A percentile compares a stretch with the other conserved stretches of the same genome.
These are phyloP conservation scores for Chlorodrepanis virens DNA, from an alignment of 2,113 vertebrate genomes.

Conservation along the genomic window DNA sequence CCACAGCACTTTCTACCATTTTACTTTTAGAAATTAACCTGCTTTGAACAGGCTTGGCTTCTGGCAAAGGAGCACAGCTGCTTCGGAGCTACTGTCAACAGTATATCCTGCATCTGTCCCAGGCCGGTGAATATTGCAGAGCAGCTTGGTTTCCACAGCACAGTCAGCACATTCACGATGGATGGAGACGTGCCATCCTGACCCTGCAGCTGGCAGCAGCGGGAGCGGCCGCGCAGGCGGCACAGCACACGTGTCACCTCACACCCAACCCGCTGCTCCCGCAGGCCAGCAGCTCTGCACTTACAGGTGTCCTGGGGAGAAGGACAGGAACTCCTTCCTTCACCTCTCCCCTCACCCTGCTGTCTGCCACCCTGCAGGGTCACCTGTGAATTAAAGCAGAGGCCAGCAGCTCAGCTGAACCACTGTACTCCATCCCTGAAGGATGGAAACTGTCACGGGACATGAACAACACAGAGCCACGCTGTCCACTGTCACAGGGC, in stretches of 20 bases:
- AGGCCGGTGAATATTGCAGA: neutral
- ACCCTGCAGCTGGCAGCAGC: neutral
- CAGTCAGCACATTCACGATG: rapidly evolving
- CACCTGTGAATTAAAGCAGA: neutral
- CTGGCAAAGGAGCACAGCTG: neutral
- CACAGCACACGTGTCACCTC: rapidly evolving
- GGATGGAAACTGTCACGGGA: neutral
- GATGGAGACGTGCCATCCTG: rapidly evolving
- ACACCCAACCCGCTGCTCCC: neutral
- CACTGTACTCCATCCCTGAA: neutral
- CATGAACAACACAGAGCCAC: neutral
- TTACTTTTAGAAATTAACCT: neutral
- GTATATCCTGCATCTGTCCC: neutral
- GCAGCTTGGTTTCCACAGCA: neutral
- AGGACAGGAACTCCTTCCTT: neutral
- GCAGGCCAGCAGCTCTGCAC: neutral
- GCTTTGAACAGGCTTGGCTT: neutral
- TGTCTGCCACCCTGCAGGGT: rapidly evolving
- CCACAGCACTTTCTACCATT: neutral
- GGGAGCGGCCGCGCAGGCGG: rapidly evolving
- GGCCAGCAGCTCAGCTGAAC: neutral
- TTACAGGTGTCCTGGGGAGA: rapidly evolving
- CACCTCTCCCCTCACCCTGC: neutral
- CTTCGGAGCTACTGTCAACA: neutral
- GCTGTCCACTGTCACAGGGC: neutral